Base-by-base conservation (phyloP, 2,113 vertebrate genomes). In the Lepus timidus region DNA sequence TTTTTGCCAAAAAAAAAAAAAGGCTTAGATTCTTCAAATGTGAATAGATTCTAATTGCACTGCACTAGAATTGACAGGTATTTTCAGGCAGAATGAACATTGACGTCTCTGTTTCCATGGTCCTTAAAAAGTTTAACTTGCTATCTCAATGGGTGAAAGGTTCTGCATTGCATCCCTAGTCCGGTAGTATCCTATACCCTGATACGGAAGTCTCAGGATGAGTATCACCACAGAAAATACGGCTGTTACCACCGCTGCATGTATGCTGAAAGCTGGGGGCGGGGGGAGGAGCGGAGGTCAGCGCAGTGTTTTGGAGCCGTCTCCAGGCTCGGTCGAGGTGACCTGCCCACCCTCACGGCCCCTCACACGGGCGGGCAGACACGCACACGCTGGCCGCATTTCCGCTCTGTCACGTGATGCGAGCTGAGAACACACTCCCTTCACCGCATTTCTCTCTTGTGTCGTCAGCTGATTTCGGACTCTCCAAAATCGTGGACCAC, bases 401-500 rank as follows among this genome's bases (percentile, higher is more conserved):
- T 44, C 44, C 1, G 44, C 44, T 85, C 52, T 71, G 9, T 81
- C n/a, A 49, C 84, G 6, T 44, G 44, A 70, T 73, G 62, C 65
- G 70, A 82, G 22, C 67, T 65, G 11, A 80, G 39, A 27, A 88
- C 76, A 79, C 19, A 71, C 6, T 62, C 51, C 11, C 27, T 88
- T 93, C 67, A 36, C 62, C 62, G 64, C 67, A 20, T 82, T 61
- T 73, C 68, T 89, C 67, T 82, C 80, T 94, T 96, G 27, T 96
- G 36, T 80, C 91, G 95, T 97, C 89, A 99, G 99, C 99, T 97
- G 99, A 99, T 95, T 99, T 99, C 96, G 99, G 99, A 88, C 98
- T 99, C 96, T 99, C 99, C 78, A 99, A 99, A 98, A 99, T 99
- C 91, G 98, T 99, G 90, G 99, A 99, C 96, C 98, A 99, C 79